Evolutionary conservation across 2,888 invertebrate species (phyloP), one percentile per base, ranked within the genome.

Genomic region (Epinotia demarniana): DNA sequence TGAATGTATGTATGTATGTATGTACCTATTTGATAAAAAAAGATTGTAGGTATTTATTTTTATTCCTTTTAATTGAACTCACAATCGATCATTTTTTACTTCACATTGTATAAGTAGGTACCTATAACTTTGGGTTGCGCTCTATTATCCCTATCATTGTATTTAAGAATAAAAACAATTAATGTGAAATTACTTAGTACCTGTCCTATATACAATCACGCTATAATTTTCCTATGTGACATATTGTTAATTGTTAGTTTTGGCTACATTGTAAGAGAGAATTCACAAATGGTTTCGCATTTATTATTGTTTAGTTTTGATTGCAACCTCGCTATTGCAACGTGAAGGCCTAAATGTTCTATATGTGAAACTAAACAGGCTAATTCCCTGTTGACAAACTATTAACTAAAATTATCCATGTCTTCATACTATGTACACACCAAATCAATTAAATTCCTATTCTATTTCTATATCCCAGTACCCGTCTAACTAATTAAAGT

Each of bases 371-470:
- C 43, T 58, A 68, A 68, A 68, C 68, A 68, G 57, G 58, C 68
- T 68, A 58, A 16, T 43, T 58, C 12, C 68, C 23, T 57, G 68
- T 68, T 68, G 43, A 68, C 68, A 68, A 68, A 39, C 68, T 68
- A 68, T 27, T n/a, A 19, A 57, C 66, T 23, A 5, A 19, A 13
- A 23, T 8, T 23, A 46, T 27, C 23, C 64, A n/a, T 4, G 53
- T 53, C 8, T 53, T 8, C 8, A 53, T n/a, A 53, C 53, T 46
- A 46, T 13, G 12, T 53, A n/a, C 8, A 53, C 8, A n/a, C n/a
- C n/a, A 53, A 53, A 53, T 53, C 13, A 8, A 53, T 53, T 13
- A 53, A 53, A 13, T 49, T 39, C 6, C 33, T 33, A 33, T 33
- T 33, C 33, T 33, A 33, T 13, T 46, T 46, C 46, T 46, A 46